A percentile compares a stretch with the other conserved stretches of the same genome.
These are phyloP conservation scores for Diadegma fenestrale DNA, from an alignment of 2,888 invertebrate genomes.

Conservation along the genomic window DNA sequence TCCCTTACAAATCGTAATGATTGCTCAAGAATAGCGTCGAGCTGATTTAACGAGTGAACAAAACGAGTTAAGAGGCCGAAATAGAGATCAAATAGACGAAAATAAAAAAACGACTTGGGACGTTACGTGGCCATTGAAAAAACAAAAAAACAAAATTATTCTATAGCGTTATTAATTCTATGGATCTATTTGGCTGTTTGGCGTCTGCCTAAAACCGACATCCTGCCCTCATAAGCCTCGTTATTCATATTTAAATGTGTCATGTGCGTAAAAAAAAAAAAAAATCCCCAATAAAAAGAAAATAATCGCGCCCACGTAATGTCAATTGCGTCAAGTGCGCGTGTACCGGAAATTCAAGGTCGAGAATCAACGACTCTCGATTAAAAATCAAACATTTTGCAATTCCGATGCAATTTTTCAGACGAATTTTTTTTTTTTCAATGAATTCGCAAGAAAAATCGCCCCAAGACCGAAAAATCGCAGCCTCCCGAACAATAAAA, in stretches of 20 bases:
- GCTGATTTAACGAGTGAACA: neutral
- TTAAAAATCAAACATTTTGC: neutral
- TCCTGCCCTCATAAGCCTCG: slow-evolving; percentile 8
- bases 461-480: too few species aligned
- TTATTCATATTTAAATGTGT: slow-evolving; percentile 16
- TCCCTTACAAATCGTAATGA: neutral
- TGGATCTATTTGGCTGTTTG: slow-evolving; percentile 17
- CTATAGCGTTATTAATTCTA: slow-evolving; percentile 5
- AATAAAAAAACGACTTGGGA: neutral
- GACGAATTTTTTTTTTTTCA: neutral
- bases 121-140: slow-evolving; percentile 2
- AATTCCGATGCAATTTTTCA: neutral
- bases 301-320: neutral
- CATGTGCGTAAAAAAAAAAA: neutral
- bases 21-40: neutral
- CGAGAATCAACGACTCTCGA: neutral
- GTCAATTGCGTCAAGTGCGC: neutral
- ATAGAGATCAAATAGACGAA: slow-evolving; percentile 6
- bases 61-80: neutral
- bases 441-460: too few species aligned
- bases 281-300: neutral
- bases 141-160: neutral
- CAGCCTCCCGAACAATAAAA: neutral
- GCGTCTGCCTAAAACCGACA: slow-evolving; percentile 5
- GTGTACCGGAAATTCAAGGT: slow-evolving; percentile 3